A percentile compares a stretch with the other conserved stretches of the same genome.
Conservation (phyloP, 2,888 invertebrate genomes). For the Hetaerina titia region DNA sequence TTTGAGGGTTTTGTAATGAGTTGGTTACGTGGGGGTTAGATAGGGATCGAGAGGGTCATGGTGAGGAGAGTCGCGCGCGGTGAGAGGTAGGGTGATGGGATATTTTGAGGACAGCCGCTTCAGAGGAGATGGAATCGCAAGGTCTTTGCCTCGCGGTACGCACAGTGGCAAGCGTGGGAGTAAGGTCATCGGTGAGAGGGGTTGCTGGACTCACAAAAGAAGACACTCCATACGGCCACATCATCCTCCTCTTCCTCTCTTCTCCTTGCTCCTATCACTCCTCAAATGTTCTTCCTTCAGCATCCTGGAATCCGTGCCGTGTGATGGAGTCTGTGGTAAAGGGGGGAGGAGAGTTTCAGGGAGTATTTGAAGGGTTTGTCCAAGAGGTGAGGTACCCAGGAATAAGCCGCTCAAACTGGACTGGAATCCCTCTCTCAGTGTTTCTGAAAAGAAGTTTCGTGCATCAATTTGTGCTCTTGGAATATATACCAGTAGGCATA, state of each 20-base stretch:
- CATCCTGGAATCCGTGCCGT: not conserved
- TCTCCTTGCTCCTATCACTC: not conserved
- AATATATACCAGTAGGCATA: not conserved
- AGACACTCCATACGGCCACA: slow-evolving; percentile 15
- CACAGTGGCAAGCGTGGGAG: not conserved
- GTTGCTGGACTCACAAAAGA: slow-evolving; percentile 27
- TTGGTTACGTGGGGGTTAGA: not conserved
- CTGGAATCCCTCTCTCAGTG: not conserved
- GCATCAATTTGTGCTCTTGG: not conserved
- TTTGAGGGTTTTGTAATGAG: not conserved
- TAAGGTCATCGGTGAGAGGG: slow-evolving; percentile 22
- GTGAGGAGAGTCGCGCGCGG: not conserved
- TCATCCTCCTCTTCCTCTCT: not conserved
- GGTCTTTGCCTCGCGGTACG: not conserved
- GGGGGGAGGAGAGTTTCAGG: not conserved
- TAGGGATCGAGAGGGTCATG: not conserved
- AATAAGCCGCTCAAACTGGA: not conserved
- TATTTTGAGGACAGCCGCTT: not conserved
- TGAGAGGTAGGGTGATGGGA: not conserved
- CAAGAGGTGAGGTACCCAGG: not conserved
- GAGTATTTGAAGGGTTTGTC: not conserved
- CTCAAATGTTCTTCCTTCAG: not conserved
- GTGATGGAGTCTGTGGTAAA: not conserved
- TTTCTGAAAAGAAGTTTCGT: not conserved
- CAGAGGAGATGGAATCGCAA: not conserved